These are phyloP conservation scores for Rattus rattus DNA, from an alignment of 2,113 vertebrate genomes.

Conservation along the genomic window DNA sequence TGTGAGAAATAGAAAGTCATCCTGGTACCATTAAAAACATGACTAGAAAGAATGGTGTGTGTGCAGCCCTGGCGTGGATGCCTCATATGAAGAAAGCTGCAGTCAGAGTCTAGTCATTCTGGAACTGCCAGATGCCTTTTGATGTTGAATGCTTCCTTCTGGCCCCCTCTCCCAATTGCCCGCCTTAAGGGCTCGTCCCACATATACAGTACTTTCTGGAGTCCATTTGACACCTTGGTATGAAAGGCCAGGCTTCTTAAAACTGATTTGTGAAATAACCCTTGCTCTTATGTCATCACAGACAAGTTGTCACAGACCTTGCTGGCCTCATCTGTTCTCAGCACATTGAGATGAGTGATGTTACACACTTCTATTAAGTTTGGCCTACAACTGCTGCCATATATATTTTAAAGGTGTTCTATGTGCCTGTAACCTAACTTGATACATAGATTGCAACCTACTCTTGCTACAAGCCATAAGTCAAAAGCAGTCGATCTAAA, in stretches of 20 bases:
- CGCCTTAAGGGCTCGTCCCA: rapidly evolving
- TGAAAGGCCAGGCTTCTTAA: not conserved
- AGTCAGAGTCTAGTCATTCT: rapidly evolving
- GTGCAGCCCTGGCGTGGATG: rapidly evolving
- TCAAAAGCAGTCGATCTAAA: not conserved
- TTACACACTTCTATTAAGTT: not conserved
- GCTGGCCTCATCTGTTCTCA: not conserved
- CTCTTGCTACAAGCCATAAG: not conserved
- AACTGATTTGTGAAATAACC: not conserved
- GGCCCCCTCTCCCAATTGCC: too few relatives aligned
- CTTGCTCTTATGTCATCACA: too few relatives aligned
- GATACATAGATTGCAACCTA: not conserved
- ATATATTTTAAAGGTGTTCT: too few relatives aligned
- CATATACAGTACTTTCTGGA: not conserved
- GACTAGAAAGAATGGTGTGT: not conserved
- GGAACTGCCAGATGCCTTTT: not conserved
- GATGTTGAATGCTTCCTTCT: not conserved
- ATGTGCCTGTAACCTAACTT: not conserved
- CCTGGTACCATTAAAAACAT: not conserved
- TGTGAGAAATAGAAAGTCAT: not conserved
- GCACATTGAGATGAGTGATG: not conserved
- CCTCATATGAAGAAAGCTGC: not conserved
- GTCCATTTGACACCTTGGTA: not conserved
- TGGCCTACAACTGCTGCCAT: not conserved
- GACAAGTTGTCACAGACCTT: not conserved